Evolutionary conservation across 2,797 vertebrate species (phyloP).

Genomic region (Galaxias olidus): DNA sequence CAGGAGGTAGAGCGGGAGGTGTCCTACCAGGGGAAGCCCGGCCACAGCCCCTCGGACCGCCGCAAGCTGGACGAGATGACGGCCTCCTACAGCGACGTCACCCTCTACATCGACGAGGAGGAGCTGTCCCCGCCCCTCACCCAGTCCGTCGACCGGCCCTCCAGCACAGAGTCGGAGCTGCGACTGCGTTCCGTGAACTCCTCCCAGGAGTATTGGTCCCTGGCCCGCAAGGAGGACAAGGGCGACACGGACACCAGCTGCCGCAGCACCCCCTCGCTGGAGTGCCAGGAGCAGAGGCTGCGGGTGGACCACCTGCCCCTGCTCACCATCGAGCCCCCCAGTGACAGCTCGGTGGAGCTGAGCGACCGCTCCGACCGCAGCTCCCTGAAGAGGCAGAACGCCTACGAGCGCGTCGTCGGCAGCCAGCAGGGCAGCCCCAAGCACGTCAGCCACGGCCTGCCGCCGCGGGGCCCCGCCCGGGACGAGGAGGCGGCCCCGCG

Average conservation of each 20-base stretch:
- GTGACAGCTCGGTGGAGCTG: conserved; percentile 93
- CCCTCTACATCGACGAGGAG: conserved; percentile 95
- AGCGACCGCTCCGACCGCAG: conserved; percentile 92
- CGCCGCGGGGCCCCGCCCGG: conserved; percentile 79
- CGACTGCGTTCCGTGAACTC: conserved; percentile 83
- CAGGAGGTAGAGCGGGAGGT: conserved; percentile 80
- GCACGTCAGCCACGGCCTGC: conserved; percentile 79
- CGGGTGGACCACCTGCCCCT: conserved; percentile 88
- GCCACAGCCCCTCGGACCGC: conserved; percentile 73
- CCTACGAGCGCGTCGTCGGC: conserved; percentile 75
- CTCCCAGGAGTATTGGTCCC: conserved; percentile 90
- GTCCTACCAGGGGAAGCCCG: conserved; percentile 73
- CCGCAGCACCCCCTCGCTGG: conserved; percentile 89
- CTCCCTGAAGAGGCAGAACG: conserved; percentile 86
- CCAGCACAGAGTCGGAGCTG: conserved; percentile 87
- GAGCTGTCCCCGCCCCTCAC: conserved; percentile 90
- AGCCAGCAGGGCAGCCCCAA: conserved; percentile 91
- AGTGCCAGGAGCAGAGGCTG: conserved; percentile 87
- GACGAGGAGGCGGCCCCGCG: conserved; percentile 79
- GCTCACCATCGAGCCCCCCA: conserved; percentile 93
- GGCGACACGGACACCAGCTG: conserved; percentile 91
- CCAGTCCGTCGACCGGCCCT: conserved; percentile 79
- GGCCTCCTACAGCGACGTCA: conserved; percentile 94
- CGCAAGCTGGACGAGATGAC: conserved; percentile 93
- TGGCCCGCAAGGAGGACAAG: conserved; percentile 90